phyloP scores from a whole-genome alignment of 1,140 invertebrate species.

The Subanguina moxae region DNA sequence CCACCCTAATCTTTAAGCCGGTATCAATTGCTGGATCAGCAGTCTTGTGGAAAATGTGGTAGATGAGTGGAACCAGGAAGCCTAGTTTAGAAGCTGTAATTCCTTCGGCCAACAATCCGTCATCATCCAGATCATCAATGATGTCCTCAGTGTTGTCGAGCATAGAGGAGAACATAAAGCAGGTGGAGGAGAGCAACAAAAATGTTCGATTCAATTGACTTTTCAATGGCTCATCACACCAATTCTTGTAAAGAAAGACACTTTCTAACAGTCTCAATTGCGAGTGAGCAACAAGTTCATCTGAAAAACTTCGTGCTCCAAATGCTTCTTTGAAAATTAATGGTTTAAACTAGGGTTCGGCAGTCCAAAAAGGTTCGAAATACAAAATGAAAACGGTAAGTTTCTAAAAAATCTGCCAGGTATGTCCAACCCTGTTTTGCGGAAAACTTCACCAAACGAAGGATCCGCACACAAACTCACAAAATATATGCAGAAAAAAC shows the following conservation, averaged over 20 bases:
- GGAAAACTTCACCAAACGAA: too few species aligned
- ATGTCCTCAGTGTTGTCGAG: conserved; percentile 28
- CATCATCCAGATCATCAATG: conserved; percentile 19
- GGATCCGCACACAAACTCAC: too few species aligned
- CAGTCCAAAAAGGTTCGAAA: neutral
- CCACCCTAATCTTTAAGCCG: conserved; percentile 17
- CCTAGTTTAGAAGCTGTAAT: conserved; percentile 38
- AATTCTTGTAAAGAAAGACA: conserved; percentile 73
- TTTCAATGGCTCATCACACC: conserved; percentile 71
- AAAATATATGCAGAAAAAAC: too few species aligned
- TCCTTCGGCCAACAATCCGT: conserved; percentile 26
- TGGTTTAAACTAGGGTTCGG: neutral
- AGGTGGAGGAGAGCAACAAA: conserved; percentile 62
- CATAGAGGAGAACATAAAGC: conserved; percentile 26
- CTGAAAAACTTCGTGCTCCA: conserved; percentile 53
- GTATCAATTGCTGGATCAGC: conserved; percentile 21
- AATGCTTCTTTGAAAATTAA: too few species aligned
- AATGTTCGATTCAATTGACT: conserved; percentile 67
- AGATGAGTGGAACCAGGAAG: conserved; percentile 36
- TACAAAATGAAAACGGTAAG: neutral
- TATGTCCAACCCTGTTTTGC: too few species aligned
- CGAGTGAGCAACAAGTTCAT: conserved; percentile 67
- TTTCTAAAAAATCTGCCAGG: too few species aligned
- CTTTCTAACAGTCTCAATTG: conserved; percentile 73
- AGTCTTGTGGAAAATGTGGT: conserved; percentile 22